phyloP scores from a whole-genome alignment of 2,888 invertebrate genomes.

The Acanthopleura granulata region DNA sequence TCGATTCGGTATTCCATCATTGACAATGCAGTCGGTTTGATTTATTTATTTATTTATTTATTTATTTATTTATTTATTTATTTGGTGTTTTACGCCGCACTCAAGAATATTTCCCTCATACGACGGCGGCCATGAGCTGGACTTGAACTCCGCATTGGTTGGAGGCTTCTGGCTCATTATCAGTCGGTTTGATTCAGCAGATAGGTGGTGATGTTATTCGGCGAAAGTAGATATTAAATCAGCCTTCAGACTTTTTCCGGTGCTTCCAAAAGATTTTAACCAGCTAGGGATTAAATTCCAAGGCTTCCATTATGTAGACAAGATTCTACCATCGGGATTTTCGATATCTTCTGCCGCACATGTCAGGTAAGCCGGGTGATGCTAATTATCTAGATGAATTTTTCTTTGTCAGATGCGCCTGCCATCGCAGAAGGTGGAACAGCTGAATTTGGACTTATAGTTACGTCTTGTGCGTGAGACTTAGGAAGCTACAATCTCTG shows the following conservation, averaged over 20 bases:
- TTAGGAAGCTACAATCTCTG: not conserved
- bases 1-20: constrained; percentile 21
- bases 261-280: constrained; percentile 30
- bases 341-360: constrained; percentile 22
- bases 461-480: not conserved
- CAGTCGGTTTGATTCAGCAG: constrained; percentile 21
- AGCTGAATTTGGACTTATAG: not conserved
- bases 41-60: too few relatives aligned
- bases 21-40: constrained; percentile 22
- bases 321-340: constrained; percentile 25
- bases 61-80: too few relatives aligned
- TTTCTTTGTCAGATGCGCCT: not conserved
- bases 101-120: too few relatives aligned
- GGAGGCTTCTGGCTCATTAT: too few relatives aligned
- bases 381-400: not conserved
- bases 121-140: too few relatives aligned
- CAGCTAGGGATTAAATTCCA: constrained; percentile 27
- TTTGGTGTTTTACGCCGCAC: too few relatives aligned
- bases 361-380: not conserved
- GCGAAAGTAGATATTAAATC: constrained; percentile 32
- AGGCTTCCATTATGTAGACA: constrained; percentile 26
- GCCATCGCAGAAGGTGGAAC: not conserved
- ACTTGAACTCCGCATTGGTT: too few relatives aligned
- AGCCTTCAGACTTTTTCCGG: constrained; percentile 30
- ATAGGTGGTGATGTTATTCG: constrained; percentile 20